phyloP scores from a whole-genome alignment of 1,140 invertebrate species.

The Magallana ariakensis region DNA sequence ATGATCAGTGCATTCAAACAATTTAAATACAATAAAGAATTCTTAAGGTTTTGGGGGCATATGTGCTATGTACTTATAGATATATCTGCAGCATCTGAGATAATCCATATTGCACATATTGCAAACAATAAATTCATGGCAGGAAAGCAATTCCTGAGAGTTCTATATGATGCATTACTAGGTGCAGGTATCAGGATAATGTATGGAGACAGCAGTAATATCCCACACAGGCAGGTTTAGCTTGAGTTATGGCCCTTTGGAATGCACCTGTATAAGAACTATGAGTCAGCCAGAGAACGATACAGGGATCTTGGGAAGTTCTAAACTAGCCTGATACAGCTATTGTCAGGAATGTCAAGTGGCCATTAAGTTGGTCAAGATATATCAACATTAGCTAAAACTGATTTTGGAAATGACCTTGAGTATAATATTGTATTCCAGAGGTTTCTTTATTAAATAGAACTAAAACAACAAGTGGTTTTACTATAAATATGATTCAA shows the following conservation, averaged over 20 bases:
- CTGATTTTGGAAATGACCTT: too few relatives aligned
- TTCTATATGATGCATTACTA: background rate
- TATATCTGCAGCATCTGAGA: background rate
- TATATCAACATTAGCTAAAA: too few relatives aligned
- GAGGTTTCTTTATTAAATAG: too few relatives aligned
- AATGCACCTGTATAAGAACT: constrained; percentile 20
- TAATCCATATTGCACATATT: constrained; percentile 26
- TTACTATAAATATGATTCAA: too few relatives aligned
- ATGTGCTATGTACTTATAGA: background rate
- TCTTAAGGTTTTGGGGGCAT: background rate
- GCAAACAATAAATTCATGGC: too few relatives aligned
- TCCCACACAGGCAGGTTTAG: constrained; percentile 14
- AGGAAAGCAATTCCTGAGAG: background rate
- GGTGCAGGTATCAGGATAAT: background rate
- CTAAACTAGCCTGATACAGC: background rate
- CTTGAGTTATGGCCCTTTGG: constrained; percentile 4
- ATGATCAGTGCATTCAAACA: background rate
- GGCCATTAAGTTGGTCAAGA: background rate
- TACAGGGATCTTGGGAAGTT: background rate
- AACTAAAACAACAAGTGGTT: too few relatives aligned
- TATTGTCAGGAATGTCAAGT: constrained; percentile 25
- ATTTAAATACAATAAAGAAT: background rate
- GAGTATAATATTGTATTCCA: too few relatives aligned
- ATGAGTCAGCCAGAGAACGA: background rate
- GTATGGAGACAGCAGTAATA: background rate